Evolutionary conservation across 2,797 vertebrate species (phyloP).

Genomic region (Zenarchopterus dispar): DNA sequence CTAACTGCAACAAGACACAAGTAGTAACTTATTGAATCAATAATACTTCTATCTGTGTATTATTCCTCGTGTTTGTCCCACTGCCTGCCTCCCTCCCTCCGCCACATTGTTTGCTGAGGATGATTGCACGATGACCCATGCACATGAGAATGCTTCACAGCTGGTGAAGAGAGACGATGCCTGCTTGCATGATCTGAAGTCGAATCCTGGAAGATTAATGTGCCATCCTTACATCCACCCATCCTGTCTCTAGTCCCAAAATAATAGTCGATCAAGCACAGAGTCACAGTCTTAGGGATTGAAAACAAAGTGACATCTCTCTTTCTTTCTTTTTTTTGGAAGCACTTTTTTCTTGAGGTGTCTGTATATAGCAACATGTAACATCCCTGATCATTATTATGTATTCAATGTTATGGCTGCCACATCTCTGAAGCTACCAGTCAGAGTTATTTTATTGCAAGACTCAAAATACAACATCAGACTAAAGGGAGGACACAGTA

Average conservation of each 20-base stretch:
- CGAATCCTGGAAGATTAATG: constrained; percentile 80
- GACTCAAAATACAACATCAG: constrained; percentile 61
- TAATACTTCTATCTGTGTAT: background rate
- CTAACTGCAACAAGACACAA: no score
- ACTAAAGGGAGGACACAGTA: constrained; percentile 63
- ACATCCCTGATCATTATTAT: constrained; percentile 88
- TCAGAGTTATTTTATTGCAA: constrained; percentile 87
- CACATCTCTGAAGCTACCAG: constrained; percentile 75
- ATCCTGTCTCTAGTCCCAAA: constrained; percentile 24
- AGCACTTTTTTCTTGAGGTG: constrained; percentile 81
- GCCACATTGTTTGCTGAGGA: constrained; percentile 78
- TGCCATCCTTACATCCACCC: background rate
- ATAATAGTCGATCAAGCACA: constrained; percentile 53
- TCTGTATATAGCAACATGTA: constrained; percentile 80
- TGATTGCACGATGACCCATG: constrained; percentile 87
- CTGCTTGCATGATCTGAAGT: constrained; percentile 56
- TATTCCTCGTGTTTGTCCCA: constrained; percentile 2
- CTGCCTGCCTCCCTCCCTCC: constrained; percentile 11
- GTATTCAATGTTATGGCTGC: constrained; percentile 82
- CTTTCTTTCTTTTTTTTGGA: constrained; percentile 75
- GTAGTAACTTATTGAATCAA: background rate
- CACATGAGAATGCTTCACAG: constrained; percentile 82
- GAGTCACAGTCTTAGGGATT: constrained; percentile 83
- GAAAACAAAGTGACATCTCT: constrained; percentile 78
- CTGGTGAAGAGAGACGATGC: constrained; percentile 52